Conservation (phyloP, 1,140 invertebrate genomes). For the Battus philenor region DNA sequence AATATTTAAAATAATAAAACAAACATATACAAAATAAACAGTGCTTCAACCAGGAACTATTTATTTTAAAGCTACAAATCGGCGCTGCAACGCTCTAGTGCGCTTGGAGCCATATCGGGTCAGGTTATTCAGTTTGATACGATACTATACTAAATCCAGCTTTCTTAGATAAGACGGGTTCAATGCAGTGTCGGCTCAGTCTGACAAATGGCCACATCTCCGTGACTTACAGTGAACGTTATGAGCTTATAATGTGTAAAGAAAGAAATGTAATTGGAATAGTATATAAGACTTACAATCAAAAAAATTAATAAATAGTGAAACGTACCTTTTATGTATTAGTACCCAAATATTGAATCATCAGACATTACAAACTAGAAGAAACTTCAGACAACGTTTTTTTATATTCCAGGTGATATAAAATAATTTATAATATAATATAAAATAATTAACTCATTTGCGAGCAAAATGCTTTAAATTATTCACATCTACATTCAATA, state of each 20-base stretch:
- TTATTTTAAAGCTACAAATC: constrained; percentile 32
- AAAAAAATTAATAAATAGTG: no score
- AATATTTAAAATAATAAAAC: neutral
- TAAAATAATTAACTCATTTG: no score
- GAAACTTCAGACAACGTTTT: no score
- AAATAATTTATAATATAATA: no score
- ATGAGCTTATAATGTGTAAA: constrained; percentile 16
- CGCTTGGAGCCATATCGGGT: constrained; percentile 35
- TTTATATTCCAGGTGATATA: no score
- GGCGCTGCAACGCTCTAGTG: constrained; percentile 16
- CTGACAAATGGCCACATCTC: constrained; percentile 54
- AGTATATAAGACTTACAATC: no score
- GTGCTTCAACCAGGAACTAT: constrained; percentile 6
- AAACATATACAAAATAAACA: neutral
- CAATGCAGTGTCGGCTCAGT: constrained; percentile 41
- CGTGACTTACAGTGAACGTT: constrained; percentile 23
- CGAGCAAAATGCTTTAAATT: no score
- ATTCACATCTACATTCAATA: no score
- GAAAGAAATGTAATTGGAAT: no score
- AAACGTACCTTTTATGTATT: no score
- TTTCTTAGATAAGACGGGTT: constrained; percentile 55
- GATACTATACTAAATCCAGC: constrained; percentile 55
- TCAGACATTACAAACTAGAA: no score
- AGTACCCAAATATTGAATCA: no score
- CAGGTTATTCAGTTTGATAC: constrained; percentile 46